These are phyloP conservation scores for Macrophya alboannulata DNA, from an alignment of 2,888 invertebrate species.

Conservation along the genomic window DNA sequence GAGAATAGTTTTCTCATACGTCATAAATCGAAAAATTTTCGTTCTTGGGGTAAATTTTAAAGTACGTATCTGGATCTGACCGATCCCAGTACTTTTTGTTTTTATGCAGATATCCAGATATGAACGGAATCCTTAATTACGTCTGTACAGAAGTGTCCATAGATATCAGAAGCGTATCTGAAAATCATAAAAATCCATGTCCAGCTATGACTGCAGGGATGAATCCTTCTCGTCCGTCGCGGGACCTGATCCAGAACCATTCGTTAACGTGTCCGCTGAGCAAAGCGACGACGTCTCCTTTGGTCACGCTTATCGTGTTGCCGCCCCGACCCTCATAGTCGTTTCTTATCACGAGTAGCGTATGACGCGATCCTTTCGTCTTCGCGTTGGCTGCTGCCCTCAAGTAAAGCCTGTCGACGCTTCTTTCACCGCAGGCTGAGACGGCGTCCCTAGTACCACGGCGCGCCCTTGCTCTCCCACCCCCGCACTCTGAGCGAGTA, in stretches of 20 bases:
- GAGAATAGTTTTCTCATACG: not conserved
- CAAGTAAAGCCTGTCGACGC: slow-evolving; percentile 88
- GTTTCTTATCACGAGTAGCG: slow-evolving; percentile 86
- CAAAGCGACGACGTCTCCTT: slow-evolving; percentile 90
- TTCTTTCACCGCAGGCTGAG: slow-evolving; percentile 85
- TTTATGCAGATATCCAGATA: too few species aligned
- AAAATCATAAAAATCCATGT: slow-evolving; percentile 87
- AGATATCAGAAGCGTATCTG: not conserved
- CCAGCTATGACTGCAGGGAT: slow-evolving; percentile 91
- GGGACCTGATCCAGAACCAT: slow-evolving; percentile 90
- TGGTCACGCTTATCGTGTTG: slow-evolving; percentile 84
- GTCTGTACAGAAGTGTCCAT: too few species aligned
- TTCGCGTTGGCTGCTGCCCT: slow-evolving; percentile 83
- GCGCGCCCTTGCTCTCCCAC: slow-evolving; percentile 76
- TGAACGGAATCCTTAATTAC: too few species aligned
- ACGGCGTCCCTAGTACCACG: slow-evolving; percentile 75
- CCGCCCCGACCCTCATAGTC: slow-evolving; percentile 84
- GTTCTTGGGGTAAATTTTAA: not conserved
- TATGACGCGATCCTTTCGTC: slow-evolving; percentile 83
- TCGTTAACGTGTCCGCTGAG: slow-evolving; percentile 84
- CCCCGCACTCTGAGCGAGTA: slow-evolving; percentile 87
- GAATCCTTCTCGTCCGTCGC: slow-evolving; percentile 88
- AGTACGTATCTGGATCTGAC: not conserved
- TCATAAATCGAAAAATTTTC: not conserved
- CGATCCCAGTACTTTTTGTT: not conserved